Conservation (phyloP, 2,888 invertebrate species). For the Dicranocentrus wangi region DNA sequence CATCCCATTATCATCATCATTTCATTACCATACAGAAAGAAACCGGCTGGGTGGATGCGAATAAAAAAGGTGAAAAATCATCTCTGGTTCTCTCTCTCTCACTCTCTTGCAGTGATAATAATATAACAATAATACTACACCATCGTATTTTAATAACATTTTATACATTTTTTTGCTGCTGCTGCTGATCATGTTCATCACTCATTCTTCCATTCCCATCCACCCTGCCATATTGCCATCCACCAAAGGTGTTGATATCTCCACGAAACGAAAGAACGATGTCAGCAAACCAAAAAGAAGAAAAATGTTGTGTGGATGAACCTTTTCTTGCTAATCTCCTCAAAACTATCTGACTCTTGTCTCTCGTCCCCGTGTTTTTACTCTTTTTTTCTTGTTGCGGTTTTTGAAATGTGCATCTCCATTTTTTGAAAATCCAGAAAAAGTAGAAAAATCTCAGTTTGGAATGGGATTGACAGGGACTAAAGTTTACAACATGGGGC, state of each 20-base stretch:
- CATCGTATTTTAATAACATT: slow-evolving; percentile 12
- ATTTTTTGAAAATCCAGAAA: not conserved
- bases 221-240: too few species aligned
- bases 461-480: slow-evolving; percentile 38
- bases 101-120: slow-evolving; percentile 20
- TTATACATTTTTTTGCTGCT: too few species aligned
- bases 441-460: too few species aligned
- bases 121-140: slow-evolving; percentile 14
- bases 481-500: too few species aligned
- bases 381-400: slow-evolving; percentile 9
- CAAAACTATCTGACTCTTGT: not conserved
- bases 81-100: too few species aligned
- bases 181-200: too few species aligned
- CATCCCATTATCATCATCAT: slow-evolving; percentile 42
- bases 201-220: too few species aligned
- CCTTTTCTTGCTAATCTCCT: not conserved
- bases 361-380: not conserved
- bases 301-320: not conserved
- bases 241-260: too few species aligned
- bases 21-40: slow-evolving; percentile 35
- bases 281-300: too few species aligned
- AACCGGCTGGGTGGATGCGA: slow-evolving; percentile 40
- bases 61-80: not conserved
- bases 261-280: too few species aligned
- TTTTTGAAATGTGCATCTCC: too few species aligned